Percentiles rank a stretch among this genome's conserved stretches.
Conservation (phyloP, 2,888 invertebrate species). For the Drosophila meridiana region DNA sequence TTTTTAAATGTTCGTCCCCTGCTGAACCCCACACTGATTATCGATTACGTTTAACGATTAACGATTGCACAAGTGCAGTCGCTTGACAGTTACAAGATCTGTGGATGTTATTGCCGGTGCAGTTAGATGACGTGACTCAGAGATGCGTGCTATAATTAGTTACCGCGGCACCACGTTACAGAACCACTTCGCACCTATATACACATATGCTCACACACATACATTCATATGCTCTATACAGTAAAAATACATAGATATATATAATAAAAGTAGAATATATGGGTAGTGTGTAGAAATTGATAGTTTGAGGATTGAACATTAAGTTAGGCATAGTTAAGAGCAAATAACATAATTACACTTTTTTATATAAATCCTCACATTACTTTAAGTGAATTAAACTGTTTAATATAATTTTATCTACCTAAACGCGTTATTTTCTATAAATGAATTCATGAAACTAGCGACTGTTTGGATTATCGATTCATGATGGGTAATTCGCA, state of each 20-base stretch:
- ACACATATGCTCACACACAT: constrained; percentile 16
- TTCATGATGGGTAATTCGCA: not conserved
- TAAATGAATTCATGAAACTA: not conserved
- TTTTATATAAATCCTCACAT: not conserved
- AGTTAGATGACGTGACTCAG: constrained; percentile 15
- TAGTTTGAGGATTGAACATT: not conserved
- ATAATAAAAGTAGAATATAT: not conserved
- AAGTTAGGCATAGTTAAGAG: not conserved
- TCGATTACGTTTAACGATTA: constrained; percentile 38
- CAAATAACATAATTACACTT: not conserved
- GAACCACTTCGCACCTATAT: constrained; percentile 25
- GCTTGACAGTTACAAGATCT: constrained; percentile 45
- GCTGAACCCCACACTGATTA: constrained; percentile 34
- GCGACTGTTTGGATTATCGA: not conserved
- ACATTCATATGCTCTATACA: constrained; percentile 11
- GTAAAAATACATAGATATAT: not conserved
- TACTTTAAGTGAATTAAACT: not conserved
- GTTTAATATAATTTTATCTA: not conserved
- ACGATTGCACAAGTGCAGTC: constrained; percentile 33
- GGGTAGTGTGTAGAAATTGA: not conserved
- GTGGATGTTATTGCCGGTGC: constrained; percentile 25
- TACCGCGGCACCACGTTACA: constrained; percentile 7
- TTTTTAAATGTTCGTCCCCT: constrained; percentile 29
- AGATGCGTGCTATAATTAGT: constrained; percentile 34
- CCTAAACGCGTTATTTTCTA: not conserved